These are phyloP conservation scores for Rhynchopsitta pachyrhyncha DNA, from an alignment of 2,113 vertebrate species.

Conservation along the genomic window DNA sequence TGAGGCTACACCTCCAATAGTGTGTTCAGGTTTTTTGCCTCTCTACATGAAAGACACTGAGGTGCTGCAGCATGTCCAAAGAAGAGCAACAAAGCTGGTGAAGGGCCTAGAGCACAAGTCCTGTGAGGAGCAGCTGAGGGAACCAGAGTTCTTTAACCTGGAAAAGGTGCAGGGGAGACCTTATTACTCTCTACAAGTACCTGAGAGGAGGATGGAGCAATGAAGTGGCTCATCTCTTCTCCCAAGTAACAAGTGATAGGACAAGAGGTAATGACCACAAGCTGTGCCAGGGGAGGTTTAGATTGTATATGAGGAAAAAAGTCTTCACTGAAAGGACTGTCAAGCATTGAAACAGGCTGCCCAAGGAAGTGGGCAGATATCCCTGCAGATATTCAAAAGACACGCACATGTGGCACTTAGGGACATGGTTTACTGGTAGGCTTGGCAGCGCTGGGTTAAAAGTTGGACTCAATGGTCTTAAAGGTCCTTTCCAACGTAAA, in stretches of 20 bases:
- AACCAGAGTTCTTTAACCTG: neutral
- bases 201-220: neutral
- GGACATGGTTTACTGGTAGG: neutral
- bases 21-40: neutral
- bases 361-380: neutral
- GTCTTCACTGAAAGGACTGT: neutral
- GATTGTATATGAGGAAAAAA: neutral
- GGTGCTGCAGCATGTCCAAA: neutral
- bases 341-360: neutral
- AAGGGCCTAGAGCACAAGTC: neutral
- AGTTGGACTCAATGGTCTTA: neutral
- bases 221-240: neutral
- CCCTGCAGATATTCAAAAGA: neutral
- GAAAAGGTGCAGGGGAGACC: neutral
- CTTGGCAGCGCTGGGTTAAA: neutral
- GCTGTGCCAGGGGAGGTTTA: neutral
- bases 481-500: neutral
- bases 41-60: neutral
- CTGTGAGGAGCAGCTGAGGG: neutral
- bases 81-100: neutral
- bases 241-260: neutral
- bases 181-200: neutral
- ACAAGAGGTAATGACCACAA: neutral
- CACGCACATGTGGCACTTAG: too few species aligned
- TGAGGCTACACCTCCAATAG: rapidly evolving